Evolutionary conservation across 2,113 vertebrate species (phyloP).

Genomic region (Phylloscopus trochilus): DNA sequence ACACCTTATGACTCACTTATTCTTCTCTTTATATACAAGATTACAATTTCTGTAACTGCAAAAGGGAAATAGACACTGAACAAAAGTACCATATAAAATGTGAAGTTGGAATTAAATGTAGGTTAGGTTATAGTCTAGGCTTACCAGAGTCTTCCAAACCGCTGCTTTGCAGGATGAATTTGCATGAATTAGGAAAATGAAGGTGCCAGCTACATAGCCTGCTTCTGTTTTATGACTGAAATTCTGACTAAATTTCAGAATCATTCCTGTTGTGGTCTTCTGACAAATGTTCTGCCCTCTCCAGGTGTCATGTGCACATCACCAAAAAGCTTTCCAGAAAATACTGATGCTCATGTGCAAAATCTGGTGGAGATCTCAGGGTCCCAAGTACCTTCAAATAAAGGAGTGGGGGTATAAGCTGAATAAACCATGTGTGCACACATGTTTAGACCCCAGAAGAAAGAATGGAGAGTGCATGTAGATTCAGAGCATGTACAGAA

Average conservation of each 20-base stretch:
- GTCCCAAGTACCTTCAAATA: background rate
- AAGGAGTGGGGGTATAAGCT: background rate
- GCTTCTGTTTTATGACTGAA: background rate
- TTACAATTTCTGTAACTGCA: background rate
- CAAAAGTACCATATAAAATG: background rate
- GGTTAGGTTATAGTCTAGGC: background rate
- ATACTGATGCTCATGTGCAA: background rate
- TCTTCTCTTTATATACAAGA: background rate
- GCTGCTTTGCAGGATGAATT: background rate
- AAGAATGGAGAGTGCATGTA: background rate
- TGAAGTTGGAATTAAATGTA: background rate
- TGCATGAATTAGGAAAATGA: background rate
- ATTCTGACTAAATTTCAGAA: background rate
- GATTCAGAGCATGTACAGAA: background rate
- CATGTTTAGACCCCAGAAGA: background rate
- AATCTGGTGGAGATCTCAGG: background rate
- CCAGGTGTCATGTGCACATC: fast-evolving
- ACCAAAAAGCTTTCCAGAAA: background rate
- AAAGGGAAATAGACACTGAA: background rate
- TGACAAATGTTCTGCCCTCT: background rate
- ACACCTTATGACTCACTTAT: background rate
- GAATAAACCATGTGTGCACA: background rate
- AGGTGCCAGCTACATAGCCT: background rate
- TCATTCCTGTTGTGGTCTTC: background rate
- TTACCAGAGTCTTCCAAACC: background rate